A percentile compares a stretch with the other conserved stretches of the same genome.
phyloP scores from a whole-genome alignment of 1,140 invertebrate species.

The Drosophila littoralis region DNA sequence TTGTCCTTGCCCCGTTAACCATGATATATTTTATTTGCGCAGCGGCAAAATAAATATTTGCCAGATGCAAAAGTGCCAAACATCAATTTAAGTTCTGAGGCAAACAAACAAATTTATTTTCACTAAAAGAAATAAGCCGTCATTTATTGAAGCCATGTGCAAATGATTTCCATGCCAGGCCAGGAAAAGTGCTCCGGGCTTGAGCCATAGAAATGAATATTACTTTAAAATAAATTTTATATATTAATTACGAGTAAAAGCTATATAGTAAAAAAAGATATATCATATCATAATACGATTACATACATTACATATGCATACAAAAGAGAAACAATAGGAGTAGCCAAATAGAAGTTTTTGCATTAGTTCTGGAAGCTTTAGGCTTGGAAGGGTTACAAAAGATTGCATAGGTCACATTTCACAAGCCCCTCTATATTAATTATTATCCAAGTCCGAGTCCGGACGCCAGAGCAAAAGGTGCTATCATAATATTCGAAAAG shows the following conservation, averaged over 20 bases:
- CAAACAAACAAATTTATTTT: constrained; percentile 61
- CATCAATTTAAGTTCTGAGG: constrained; percentile 58
- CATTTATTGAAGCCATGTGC: constrained; percentile 24
- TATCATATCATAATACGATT: no score
- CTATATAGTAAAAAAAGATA: no score
- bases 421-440: constrained; percentile 1
- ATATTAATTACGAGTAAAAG: no score
- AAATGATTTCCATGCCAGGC: neutral
- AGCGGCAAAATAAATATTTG: constrained; percentile 62
- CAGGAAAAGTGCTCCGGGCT: neutral
- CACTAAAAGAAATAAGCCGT: constrained; percentile 28
- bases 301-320: no score
- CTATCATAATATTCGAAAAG: constrained; percentile 22
- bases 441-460: neutral
- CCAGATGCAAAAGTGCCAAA: constrained; percentile 62
- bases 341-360: no score
- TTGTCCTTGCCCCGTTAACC: constrained; percentile 44
- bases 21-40: constrained; percentile 62
- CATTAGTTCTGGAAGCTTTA: neutral
- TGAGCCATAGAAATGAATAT: no score
- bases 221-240: no score
- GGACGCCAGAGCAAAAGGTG: constrained; percentile 5
- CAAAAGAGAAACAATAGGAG: no score
- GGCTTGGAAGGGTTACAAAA: neutral
- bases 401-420: neutral